Evolutionary conservation across 2,888 invertebrate genomes (phyloP).

Genomic region (Noctua fimbriata): DNA sequence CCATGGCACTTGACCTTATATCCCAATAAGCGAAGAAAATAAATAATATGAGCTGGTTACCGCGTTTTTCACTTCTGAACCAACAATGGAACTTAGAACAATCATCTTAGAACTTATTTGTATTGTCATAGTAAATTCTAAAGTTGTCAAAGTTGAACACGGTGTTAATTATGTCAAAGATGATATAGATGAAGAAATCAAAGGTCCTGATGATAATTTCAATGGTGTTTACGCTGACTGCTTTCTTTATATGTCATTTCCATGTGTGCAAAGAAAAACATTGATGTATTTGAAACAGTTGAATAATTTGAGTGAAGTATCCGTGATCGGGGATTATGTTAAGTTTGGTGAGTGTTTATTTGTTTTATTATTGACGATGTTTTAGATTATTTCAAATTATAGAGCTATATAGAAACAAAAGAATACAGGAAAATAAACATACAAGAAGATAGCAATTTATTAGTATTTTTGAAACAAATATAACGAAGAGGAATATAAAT

Average conservation of each 20-base stretch:
- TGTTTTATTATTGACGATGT: background rate
- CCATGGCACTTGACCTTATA: slow-evolving; percentile 80
- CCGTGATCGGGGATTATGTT: slow-evolving; percentile 89
- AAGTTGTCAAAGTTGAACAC: slow-evolving; percentile 60
- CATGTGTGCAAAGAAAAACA: slow-evolving; percentile 90
- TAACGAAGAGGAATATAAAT: no score
- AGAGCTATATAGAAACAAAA: background rate
- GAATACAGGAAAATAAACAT: no score
- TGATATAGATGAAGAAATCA: slow-evolving; percentile 51
- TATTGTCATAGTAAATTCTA: slow-evolving; percentile 66
- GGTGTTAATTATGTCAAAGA: slow-evolving; percentile 45
- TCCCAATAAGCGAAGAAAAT: slow-evolving; percentile 85
- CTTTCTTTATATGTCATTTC: slow-evolving; percentile 89
- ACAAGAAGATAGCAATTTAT: background rate
- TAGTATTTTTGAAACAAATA: no score
- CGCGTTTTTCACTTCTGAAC: slow-evolving; percentile 78
- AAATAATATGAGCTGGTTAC: slow-evolving; percentile 78
- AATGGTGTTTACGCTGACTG: slow-evolving; percentile 90
- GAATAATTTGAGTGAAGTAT: slow-evolving; percentile 88
- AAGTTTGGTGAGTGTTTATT: slow-evolving; percentile 85
- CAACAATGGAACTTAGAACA: slow-evolving; percentile 75
- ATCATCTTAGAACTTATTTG: slow-evolving; percentile 66
- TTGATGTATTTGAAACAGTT: slow-evolving; percentile 90
- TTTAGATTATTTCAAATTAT: no score
- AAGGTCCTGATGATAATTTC: slow-evolving; percentile 81